These are phyloP conservation scores for Oncorhynchus kisutch DNA, from an alignment of 2,113 vertebrate species.

Conservation along the genomic window DNA sequence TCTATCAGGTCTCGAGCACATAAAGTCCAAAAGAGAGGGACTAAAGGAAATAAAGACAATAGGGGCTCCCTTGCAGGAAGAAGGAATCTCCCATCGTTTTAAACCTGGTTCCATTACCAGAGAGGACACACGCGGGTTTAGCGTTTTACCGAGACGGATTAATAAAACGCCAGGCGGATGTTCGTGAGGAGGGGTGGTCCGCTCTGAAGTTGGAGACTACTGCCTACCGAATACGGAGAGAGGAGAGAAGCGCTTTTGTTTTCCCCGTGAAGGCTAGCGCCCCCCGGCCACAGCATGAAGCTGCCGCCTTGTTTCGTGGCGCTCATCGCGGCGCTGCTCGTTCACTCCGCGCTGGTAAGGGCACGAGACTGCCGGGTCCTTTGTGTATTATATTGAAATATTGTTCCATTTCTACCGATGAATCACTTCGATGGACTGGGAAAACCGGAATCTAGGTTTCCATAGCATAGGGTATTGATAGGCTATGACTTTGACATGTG, in stretches of 20 bases:
- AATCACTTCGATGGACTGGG: too few species aligned
- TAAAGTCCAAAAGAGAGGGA: constrained; percentile 22
- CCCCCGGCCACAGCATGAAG: constrained; percentile 68
- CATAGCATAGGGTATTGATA: not conserved
- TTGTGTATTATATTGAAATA: constrained; percentile 15
- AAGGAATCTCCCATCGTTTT: constrained; percentile 21
- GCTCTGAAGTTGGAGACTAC: constrained; percentile 65
- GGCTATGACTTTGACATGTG: not conserved
- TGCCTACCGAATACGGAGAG: constrained; percentile 22
- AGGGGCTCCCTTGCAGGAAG: constrained; percentile 15
- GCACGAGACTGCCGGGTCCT: constrained; percentile 20
- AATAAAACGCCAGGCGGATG: constrained; percentile 59
- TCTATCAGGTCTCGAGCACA: constrained; percentile 53
- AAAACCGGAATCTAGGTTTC: not conserved
- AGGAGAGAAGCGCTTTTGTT: constrained; percentile 24
- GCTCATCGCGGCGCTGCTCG: constrained; percentile 64
- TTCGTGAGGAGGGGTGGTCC: constrained; percentile 51
- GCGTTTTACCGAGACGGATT: constrained; percentile 45
- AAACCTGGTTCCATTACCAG: constrained; percentile 25
- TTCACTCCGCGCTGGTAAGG: constrained; percentile 68
- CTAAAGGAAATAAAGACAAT: not conserved
- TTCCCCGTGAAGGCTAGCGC: constrained; percentile 48
- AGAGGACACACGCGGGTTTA: constrained; percentile 21
- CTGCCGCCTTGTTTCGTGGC: constrained; percentile 71
- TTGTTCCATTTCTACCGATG: constrained; percentile 32